Conservation (phyloP, 2,113 vertebrate genomes). For the Silurus glanis region DNA sequence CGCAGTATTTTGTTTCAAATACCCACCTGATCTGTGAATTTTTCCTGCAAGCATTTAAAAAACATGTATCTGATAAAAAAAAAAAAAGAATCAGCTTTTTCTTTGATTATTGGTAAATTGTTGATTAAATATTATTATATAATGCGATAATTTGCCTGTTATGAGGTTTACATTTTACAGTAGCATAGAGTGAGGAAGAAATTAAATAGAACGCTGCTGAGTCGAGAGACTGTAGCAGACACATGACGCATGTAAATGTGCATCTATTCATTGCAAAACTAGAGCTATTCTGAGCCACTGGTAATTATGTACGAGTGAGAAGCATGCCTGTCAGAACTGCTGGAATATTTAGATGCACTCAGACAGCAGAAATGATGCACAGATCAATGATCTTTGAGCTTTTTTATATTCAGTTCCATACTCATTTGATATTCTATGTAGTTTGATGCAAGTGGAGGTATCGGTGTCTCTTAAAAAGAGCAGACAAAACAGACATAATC, state of each 20-base stretch:
- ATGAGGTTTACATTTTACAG: not conserved
- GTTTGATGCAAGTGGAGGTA: not conserved
- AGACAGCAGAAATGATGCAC: not conserved
- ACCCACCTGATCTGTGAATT: no score
- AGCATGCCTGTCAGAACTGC: not conserved
- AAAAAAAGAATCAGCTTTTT: no score
- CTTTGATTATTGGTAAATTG: no score
- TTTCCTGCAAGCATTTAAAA: no score
- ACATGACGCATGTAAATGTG: not conserved
- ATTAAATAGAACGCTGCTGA: not conserved
- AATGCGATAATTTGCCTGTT: not conserved
- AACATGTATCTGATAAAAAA: no score
- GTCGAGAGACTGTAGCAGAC: not conserved
- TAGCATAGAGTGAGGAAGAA: not conserved
- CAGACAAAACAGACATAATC: no score
- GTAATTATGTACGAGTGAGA: not conserved
- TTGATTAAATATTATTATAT: no score
- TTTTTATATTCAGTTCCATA: not conserved
- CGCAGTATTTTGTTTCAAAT: no score
- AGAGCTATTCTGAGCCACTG: slow-evolving; percentile 23
- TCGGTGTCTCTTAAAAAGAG: no score
- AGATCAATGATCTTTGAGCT: not conserved
- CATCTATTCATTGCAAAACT: slow-evolving; percentile 2
- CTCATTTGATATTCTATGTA: not conserved
- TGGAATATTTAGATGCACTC: not conserved